Base-by-base conservation (phyloP, 2,888 invertebrate species). In the Sinohyriopsis cumingii region DNA sequence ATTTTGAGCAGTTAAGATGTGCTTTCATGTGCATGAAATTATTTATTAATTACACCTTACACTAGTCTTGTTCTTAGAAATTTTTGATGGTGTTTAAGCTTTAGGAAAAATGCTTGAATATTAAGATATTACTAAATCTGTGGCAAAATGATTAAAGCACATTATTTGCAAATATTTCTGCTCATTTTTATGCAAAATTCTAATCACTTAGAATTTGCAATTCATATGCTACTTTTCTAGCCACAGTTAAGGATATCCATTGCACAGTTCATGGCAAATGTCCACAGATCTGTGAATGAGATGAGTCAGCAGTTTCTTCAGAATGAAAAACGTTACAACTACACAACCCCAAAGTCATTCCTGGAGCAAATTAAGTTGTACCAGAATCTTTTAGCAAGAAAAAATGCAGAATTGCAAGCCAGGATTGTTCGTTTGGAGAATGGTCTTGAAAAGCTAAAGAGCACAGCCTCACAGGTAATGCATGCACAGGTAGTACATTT, bases 311-410 rank as follows among this genome's bases (percentile, higher is more conserved):
- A 94, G 15, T 98, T 95, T 88, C 91, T 98, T 67, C 93, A 94
- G 72, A 96, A 96, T 86, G 98, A 98, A 87, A 93, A 96, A 62
- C 93, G 98, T 63, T 97, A 96, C 89, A 98, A 98, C 90, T 98
- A 98, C 88, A 98, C 98, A 0, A 98, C 98, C 5, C 98, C 98
- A 0, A 98, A 98, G 90, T 97, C 96, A 75, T 98, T 96, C 91
- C 91, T 98, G 66, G 98, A 98, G 88, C 97, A 97, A 91, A 98
- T 98, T 71, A 95, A 95, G 85, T 91, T 98, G 59, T 98, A 98
- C 88, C 93, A 94, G 1, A 96, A 96, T 89, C 91, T 98, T 24
- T 93, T 98, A 12, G 93, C 93, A 76, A 93, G 94, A 76, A 96
- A 98, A 91, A 93, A 95, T 67, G 91, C 92, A n/a, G 96, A 97